These are phyloP conservation scores for Toxonevra muliebris DNA, from an alignment of 2,888 invertebrate genomes.

Conservation along the genomic window DNA sequence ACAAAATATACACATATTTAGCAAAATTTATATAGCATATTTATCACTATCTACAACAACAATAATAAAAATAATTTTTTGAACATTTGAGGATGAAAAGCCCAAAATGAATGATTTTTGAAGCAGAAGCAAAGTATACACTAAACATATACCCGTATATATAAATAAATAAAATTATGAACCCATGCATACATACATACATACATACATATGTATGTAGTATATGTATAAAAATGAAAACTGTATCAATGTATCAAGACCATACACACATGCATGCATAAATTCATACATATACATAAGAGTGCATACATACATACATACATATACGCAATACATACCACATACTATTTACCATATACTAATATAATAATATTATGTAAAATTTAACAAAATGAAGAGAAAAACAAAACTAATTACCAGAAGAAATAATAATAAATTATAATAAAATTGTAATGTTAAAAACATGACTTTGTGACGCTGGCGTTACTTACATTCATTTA, in stretches of 20 bases:
- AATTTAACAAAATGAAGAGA: constrained; percentile 47
- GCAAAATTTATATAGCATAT: too few species aligned
- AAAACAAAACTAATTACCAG: constrained; percentile 19
- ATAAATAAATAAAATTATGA: background rate
- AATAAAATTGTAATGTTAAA: constrained; percentile 11
- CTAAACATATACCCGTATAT: constrained; percentile 2
- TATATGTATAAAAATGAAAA: background rate
- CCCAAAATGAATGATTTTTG: too few species aligned
- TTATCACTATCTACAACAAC: too few species aligned
- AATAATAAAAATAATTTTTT: too few species aligned
- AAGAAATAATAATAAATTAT: constrained; percentile 30
- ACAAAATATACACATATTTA: too few species aligned
- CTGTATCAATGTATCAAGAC: background rate
- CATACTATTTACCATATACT: background rate
- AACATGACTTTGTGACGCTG: constrained; percentile 41
- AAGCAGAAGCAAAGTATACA: constrained; percentile 19
- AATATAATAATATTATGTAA: constrained; percentile 32
- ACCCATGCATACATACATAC: background rate
- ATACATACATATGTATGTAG: background rate
- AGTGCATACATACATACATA: constrained; percentile 19
- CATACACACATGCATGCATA: constrained; percentile 26
- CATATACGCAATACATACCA: constrained; percentile 16
- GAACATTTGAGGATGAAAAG: too few species aligned
- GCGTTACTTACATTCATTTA: constrained; percentile 40
- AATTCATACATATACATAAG: constrained; percentile 26